Base-by-base conservation (phyloP, 1,140 invertebrate genomes). In the Drosophila mojavensis region DNA sequence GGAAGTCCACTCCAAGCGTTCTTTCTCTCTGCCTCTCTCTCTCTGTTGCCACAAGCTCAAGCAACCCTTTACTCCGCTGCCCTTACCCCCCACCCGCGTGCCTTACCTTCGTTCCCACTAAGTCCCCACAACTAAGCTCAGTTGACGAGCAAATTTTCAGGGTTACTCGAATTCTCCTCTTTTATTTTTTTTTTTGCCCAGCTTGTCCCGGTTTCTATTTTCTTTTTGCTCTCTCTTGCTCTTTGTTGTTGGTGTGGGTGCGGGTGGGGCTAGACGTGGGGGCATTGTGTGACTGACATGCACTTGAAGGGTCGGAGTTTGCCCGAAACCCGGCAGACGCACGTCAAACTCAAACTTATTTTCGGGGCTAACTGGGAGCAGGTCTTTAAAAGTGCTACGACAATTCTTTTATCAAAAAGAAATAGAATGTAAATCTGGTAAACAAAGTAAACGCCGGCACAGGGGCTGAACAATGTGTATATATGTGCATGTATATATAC, bases 361-460 rank as follows among this genome's bases (percentile, higher is more conserved):
- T 17, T 36, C 20, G 20, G 20, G 20, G 20, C 20, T 24, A 7
- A 6, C 28, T 33, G 17, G 54, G 20, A 30, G 15, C 50, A 67
- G 43, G n/a, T 63, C 26, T 66, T 65, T 45, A 60, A 59, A 56
- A 64, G 20, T 48, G 47, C 36, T 48, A 64, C 59, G 33, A 54
- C 58, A 75, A 63, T 75, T 47, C 43, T 47, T 58, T 50, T 41
- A 60, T 20, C 45, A 70, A 59, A 75, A 54, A 70, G 72, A 59
- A 70, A 70, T 70, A 60, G 43, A 17, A 47, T 75, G 72, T 64
- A 71, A 75, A 75, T 70, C 72, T 54, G 72, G 67, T 70, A 70
- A 75, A 64, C 72, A 75, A 70, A 70, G 66, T 70, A 75, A 75
- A 75, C 72, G 63, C 62, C 61, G 62, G 71, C 53, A 58, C 51